phyloP scores from a whole-genome alignment of 2,888 invertebrate genomes.

The Amorpha juglandis region DNA sequence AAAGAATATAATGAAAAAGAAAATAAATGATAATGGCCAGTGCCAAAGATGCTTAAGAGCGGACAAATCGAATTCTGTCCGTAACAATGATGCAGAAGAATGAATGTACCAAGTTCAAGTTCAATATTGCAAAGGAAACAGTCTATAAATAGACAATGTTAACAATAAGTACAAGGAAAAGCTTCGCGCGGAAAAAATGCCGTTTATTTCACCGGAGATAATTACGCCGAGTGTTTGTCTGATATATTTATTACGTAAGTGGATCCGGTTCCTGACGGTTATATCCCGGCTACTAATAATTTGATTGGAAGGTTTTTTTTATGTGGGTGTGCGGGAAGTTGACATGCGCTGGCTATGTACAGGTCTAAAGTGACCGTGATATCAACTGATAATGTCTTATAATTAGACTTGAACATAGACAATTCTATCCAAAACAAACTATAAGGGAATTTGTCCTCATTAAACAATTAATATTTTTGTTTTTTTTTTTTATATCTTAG shows the following conservation, averaged over 20 bases:
- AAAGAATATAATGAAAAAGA: background rate
- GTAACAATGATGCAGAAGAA: background rate
- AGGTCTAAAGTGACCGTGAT: background rate
- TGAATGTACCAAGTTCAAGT: slow-evolving; percentile 10
- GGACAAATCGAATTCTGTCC: background rate
- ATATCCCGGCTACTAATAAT: slow-evolving; percentile 38
- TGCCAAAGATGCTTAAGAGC: background rate
- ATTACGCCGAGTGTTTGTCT: background rate
- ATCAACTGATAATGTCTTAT: background rate
- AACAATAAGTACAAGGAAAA: slow-evolving; percentile 19
- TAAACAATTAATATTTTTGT: too few relatives aligned
- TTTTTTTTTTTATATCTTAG: too few relatives aligned
- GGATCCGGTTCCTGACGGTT: slow-evolving; percentile 42
- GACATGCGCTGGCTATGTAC: background rate
- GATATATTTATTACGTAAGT: slow-evolving; percentile 14
- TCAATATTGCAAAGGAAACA: slow-evolving; percentile 9
- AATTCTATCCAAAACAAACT: too few relatives aligned
- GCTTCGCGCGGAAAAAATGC: slow-evolving; percentile 8
- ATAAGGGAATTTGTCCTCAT: too few relatives aligned
- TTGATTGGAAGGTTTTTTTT: background rate
- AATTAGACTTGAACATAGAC: too few relatives aligned
- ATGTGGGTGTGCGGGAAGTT: background rate
- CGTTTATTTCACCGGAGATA: slow-evolving; percentile 12
- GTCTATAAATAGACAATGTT: slow-evolving; percentile 10
- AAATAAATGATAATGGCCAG: too few relatives aligned